These are phyloP conservation scores for Enteromius argenteus DNA, from an alignment of 2,797 vertebrate species.

Conservation along the genomic window DNA sequence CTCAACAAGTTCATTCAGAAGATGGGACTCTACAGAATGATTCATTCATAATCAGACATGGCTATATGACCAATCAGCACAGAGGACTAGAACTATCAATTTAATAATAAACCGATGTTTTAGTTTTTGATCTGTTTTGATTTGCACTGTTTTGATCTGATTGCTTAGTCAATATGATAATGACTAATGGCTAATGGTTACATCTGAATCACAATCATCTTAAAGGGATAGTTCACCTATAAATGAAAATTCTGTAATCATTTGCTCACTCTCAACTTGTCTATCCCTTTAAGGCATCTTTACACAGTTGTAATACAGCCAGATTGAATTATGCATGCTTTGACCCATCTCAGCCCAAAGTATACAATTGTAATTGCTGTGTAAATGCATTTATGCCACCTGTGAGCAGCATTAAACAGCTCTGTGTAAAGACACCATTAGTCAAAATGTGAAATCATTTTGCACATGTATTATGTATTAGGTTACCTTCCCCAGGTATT, in stretches of 20 bases:
- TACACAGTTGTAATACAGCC: not conserved
- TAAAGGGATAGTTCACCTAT: not conserved
- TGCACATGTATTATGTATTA: not conserved
- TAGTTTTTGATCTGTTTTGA: too few relatives aligned
- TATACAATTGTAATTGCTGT: not conserved
- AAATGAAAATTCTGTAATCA: not conserved
- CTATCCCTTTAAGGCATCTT: not conserved
- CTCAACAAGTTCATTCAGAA: slow-evolving; percentile 6
- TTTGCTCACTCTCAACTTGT: not conserved
- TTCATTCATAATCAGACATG: slow-evolving; percentile 8
- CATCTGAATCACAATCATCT: not conserved
- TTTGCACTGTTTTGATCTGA: not conserved
- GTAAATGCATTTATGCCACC: not conserved
- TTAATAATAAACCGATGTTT: not conserved
- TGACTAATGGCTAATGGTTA: not conserved
- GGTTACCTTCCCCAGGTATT: not conserved
- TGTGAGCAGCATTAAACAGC: not conserved
- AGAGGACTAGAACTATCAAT: not conserved
- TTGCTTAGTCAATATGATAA: slow-evolving; percentile 8
- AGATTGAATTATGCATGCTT: not conserved
- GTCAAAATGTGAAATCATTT: slow-evolving; percentile 4
- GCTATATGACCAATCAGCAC: not conserved
- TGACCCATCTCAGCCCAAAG: not conserved
- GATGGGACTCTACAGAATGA: not conserved
- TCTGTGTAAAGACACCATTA: not conserved